Evolutionary conservation across 2,888 invertebrate species (phyloP), one percentile per base, ranked within the genome.

Genomic region (Ectemnius cavifrons): DNA sequence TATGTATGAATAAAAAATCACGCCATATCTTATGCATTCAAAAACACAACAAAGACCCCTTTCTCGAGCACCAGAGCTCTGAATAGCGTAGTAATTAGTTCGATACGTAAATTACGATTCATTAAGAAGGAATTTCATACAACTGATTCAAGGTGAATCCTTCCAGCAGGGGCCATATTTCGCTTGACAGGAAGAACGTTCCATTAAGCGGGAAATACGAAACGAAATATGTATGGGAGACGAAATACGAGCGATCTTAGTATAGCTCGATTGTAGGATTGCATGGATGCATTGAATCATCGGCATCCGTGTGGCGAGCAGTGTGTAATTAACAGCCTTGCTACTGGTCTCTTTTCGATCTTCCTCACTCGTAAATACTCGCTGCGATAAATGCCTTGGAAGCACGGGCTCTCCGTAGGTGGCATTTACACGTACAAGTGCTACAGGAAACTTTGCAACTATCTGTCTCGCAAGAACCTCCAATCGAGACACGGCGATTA

Each of bases 311-410:
- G 67, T 63, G 73, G 67, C 74, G 67, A 77, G 52, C 72, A 73
- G 73, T 75, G 75, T 80, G 37, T 37, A 85, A 84, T 84, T 85
- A 85, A 75, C 77, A 73, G 63, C 74, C 56, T 67, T 56, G 77
- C 85, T 82, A 82, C 85, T 78, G 75, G 78, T 74, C 62, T 20
- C 18, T 52, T 64, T 69, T 63, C 63, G 23, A 45, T 71, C 63
- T 73, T 45, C 68, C 59, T 67, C 61, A 28, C 18, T 73, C 61
- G 61, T 67, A 71, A 77, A 68, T 68, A 65, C 47, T 63, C 14
- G 47, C 14, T 18, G 75, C 68, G 70, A 77, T 77, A 74, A 83
- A 76, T 71, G 75, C 71, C 67, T 68, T 67, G 70, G 74, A 68
- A 66, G 57, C 63, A 52, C 56, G 49, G 71, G 62, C 58, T 37